phyloP scores from a whole-genome alignment of 2,113 vertebrate species.

The Halcyon senegalensis region DNA sequence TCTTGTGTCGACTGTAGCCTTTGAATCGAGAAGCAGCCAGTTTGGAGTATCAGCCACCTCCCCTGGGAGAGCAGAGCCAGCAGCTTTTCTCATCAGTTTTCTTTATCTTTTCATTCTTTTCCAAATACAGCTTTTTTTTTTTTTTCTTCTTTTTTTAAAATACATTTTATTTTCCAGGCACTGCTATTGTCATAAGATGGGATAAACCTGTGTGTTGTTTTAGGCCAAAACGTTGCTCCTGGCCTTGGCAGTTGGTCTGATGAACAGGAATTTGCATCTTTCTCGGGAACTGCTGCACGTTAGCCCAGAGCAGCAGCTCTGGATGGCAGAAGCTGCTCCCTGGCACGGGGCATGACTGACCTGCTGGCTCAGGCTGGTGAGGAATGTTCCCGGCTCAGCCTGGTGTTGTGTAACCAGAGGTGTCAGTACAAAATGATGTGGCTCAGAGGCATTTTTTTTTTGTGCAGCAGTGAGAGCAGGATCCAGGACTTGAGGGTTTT shows the following conservation, averaged over 20 bases:
- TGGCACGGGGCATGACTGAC: neutral
- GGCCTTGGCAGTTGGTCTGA: neutral
- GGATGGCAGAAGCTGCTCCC: neutral
- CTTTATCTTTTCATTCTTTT: neutral
- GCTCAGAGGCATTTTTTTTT: neutral
- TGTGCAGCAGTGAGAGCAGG: neutral
- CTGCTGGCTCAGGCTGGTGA: neutral
- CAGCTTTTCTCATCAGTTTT: neutral
- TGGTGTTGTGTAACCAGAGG: neutral
- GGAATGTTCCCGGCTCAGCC: neutral
- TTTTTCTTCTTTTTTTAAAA: neutral
- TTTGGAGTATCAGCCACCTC: neutral
- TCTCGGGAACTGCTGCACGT: rapidly evolving
- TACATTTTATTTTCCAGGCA: neutral
- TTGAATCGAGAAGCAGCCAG: neutral
- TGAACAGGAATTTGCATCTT: neutral
- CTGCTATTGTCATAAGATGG: neutral
- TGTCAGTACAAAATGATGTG: neutral
- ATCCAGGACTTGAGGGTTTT: neutral
- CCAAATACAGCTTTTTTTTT: neutral
- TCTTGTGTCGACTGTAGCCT: neutral
- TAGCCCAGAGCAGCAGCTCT: neutral
- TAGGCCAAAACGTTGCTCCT: neutral
- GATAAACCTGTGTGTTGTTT: neutral
- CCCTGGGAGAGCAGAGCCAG: neutral